Base-by-base conservation (phyloP, 2,888 invertebrate species). In the Unio delphinus region DNA sequence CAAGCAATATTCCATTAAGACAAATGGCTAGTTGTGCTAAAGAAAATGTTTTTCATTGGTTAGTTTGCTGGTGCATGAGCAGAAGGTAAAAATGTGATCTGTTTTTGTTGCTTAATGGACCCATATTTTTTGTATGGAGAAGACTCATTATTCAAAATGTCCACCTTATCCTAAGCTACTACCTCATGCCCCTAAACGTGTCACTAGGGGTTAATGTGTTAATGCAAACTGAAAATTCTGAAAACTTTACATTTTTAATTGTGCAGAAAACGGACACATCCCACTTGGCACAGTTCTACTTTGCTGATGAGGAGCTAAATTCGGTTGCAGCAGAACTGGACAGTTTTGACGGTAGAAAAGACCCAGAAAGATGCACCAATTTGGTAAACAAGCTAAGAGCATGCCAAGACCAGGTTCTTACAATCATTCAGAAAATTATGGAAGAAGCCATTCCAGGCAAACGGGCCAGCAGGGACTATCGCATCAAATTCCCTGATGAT, bases 401-500 rank as follows among this genome's bases (percentile, higher is more conserved):
- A 1, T 89, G 87, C 69, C 98, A 97, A 92, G 95, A 92, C 86
- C 91, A 91, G 87, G 97, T 98, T 76, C 91, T 98, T 82, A 95
- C 94, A 86, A 96, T 97, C 87, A 96, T 97, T 76, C 96, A 96
- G 89, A 94, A 95, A 89, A 97, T 98, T 83, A 98, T 98, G 96
- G 97, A 97, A 89, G 96, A 96, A 85, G 92, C 96, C 67, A 94
- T 98, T 70, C 92, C 92, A 5, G 94, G 94, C 76, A 95, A 96
- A 89, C 92, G 97, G 68, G 96, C 97, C 69, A 94, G 95, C 79
- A 92, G 99, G 61, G 98, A 98, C 84, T 99, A 98, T 91, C 93
- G 99, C 64, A 97, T 97, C 70, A 99, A 99, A 92, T 99, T 99
- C 88, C 99, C 99, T 0, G 99, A 99, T 89, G 99, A 99, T 90